These are phyloP conservation scores for Siniperca chuatsi DNA, from an alignment of 2,113 vertebrate species.

Conservation along the genomic window DNA sequence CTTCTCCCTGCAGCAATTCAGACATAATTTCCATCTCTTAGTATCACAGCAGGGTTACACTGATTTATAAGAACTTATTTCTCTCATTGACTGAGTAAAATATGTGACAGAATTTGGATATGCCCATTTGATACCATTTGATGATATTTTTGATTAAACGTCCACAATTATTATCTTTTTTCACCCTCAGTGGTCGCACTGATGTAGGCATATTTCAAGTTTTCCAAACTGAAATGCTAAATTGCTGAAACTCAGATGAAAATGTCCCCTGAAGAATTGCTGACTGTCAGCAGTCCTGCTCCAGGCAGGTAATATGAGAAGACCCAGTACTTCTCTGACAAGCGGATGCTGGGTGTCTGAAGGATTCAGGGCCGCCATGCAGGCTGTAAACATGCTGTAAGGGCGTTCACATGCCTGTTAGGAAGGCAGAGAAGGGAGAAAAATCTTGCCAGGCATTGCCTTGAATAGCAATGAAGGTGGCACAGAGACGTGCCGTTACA, in stretches of 20 bases:
- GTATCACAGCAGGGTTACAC: neutral
- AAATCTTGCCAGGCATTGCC: constrained; percentile 42
- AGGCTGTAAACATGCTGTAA: constrained; percentile 60
- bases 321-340: constrained; percentile 40
- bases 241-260: constrained; percentile 16
- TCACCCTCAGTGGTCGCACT: neutral
- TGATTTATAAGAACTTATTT: neutral
- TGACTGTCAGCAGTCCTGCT: constrained; percentile 17
- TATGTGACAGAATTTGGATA: neutral
- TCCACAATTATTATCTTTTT: constrained; percentile 6
- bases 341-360: constrained; percentile 54
- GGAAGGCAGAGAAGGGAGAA: constrained; percentile 15
- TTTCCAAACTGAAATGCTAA: neutral
- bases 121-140: neutral
- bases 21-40: neutral
- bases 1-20: neutral
- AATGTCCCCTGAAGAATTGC: constrained; percentile 14
- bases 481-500: constrained; percentile 28
- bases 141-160: constrained; percentile 13
- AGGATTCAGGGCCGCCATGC: constrained; percentile 42
- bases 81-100: neutral
- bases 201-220: neutral
- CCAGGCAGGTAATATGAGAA: constrained; percentile 10
- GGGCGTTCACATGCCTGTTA: constrained; percentile 9
- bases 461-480: constrained; percentile 62